Evolutionary conservation across 2,888 invertebrate species (phyloP).

Genomic region (Leucania comma): DNA sequence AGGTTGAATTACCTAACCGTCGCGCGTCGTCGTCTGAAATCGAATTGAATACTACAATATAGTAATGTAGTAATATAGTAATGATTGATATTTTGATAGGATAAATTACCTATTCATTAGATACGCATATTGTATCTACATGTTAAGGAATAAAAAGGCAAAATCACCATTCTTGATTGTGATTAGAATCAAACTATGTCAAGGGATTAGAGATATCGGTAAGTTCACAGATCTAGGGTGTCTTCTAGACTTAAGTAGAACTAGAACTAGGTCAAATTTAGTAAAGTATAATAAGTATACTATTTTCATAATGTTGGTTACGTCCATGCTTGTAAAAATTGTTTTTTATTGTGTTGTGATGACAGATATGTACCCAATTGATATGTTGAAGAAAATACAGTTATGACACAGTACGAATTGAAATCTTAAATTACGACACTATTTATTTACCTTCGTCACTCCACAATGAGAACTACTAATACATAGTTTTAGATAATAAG

Average conservation of each 20-base stretch:
- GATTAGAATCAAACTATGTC: neutral
- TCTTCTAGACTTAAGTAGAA: slow-evolving; percentile 8
- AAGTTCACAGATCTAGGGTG: neutral
- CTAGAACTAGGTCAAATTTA: neutral
- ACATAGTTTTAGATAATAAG: slow-evolving; percentile 21
- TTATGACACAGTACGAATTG: neutral
- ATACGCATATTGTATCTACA: neutral
- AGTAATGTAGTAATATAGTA: no score
- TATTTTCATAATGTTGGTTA: slow-evolving; percentile 1
- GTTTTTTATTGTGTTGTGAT: slow-evolving; percentile 1
- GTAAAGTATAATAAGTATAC: neutral
- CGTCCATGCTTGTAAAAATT: neutral
- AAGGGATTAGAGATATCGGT: slow-evolving; percentile 1
- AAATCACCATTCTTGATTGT: neutral
- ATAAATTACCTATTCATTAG: neutral
- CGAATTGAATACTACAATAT: no score
- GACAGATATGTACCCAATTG: neutral
- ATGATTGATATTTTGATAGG: neutral
- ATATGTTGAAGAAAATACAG: neutral
- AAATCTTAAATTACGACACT: neutral
- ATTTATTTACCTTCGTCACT: neutral
- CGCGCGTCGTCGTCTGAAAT: neutral
- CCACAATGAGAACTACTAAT: neutral
- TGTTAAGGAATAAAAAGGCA: neutral
- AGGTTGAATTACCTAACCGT: neutral